These are phyloP conservation scores for Myrmecophaga tridactyla DNA, from an alignment of 2,113 vertebrate species.

Conservation along the genomic window DNA sequence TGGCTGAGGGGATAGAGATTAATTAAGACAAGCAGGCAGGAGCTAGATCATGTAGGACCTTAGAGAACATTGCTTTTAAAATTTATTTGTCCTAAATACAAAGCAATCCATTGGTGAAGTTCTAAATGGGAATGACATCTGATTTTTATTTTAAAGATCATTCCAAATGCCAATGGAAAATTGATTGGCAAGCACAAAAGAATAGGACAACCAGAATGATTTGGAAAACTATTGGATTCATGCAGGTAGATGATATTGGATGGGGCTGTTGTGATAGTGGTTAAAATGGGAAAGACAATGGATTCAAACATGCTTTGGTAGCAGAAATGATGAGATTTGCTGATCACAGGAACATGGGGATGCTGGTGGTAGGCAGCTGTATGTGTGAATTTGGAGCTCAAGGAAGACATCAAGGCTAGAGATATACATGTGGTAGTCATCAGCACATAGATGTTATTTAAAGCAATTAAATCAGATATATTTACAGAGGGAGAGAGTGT, in stretches of 20 bases:
- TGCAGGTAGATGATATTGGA: neutral
- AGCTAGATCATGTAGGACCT: neutral
- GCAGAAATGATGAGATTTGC: neutral
- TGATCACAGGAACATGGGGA: neutral
- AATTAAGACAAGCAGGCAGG: neutral
- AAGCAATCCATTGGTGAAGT: neutral
- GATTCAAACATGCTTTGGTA: neutral
- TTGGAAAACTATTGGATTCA: neutral
- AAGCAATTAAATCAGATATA: neutral
- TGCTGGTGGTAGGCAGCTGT: neutral
- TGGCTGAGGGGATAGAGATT: neutral
- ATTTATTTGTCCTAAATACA: neutral
- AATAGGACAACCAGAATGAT: neutral
- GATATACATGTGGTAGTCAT: neutral
- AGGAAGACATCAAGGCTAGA: neutral
- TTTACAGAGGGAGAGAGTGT: neutral
- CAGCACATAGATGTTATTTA: neutral
- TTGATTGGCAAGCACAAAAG: neutral
- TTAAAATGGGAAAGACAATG: neutral
- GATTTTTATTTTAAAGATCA: neutral
- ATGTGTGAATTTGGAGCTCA: neutral
- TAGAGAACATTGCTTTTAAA: neutral
- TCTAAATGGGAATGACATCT: neutral
- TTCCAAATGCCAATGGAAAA: neutral
- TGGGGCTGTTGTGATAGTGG: neutral